Percentiles rank a stretch among this genome's conserved stretches.
These are phyloP conservation scores for Lochmaea capreae DNA, from an alignment of 2,888 invertebrate species.

Conservation along the genomic window DNA sequence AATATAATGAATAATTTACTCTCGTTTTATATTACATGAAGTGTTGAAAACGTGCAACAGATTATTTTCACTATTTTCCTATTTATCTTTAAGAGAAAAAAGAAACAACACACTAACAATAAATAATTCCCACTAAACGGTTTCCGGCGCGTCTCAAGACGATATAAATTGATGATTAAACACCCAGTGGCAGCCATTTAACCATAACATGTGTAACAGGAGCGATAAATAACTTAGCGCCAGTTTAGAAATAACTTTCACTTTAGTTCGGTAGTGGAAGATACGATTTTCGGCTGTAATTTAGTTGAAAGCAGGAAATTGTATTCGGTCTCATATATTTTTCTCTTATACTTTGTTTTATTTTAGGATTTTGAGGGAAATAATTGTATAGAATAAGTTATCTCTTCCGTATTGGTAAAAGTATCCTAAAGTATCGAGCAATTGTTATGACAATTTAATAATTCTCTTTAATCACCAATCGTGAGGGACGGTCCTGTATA, in stretches of 20 bases:
- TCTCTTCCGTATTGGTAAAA: no score
- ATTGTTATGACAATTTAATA: no score
- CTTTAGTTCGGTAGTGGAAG: slow-evolving; percentile 44
- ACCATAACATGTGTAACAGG: slow-evolving; percentile 47
- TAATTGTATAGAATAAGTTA: background rate
- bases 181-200: slow-evolving; percentile 43
- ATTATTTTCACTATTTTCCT: slow-evolving; percentile 26
- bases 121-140: slow-evolving; percentile 37
- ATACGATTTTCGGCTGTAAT: slow-evolving; percentile 36
- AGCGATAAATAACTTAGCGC: slow-evolving; percentile 53
- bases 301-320: slow-evolving; percentile 19
- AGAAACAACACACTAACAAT: slow-evolving; percentile 26
- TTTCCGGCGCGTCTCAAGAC: slow-evolving; percentile 36
- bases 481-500: no score
- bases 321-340: background rate
- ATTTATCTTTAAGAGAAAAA: slow-evolving; percentile 16
- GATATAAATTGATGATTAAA: slow-evolving; percentile 42
- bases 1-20: slow-evolving; percentile 1
- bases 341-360: slow-evolving; percentile 1
- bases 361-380: background rate
- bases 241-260: slow-evolving; percentile 49
- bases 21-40: slow-evolving; percentile 21
- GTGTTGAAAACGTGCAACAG: slow-evolving; percentile 20
- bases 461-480: no score
- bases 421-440: no score